These are phyloP conservation scores for Aphidoletes aphidimyza DNA, from an alignment of 2,888 invertebrate genomes.

Conservation along the genomic window DNA sequence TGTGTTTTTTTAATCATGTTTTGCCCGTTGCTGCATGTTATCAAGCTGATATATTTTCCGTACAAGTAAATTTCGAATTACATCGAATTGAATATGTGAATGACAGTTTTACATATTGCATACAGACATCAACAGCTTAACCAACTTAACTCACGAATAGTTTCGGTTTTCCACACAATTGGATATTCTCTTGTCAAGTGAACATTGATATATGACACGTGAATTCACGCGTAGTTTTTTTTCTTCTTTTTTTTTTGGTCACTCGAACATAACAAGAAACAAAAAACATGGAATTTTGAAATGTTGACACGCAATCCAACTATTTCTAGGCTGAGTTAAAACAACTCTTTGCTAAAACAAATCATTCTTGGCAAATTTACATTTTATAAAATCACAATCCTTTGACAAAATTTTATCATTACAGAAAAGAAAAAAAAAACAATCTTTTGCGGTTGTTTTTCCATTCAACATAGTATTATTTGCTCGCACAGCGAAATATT, in stretches of 20 bases:
- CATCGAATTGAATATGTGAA: not conserved
- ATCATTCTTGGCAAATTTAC: not conserved
- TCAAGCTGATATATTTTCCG: not conserved
- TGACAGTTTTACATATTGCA: not conserved
- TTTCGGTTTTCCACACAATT: not conserved
- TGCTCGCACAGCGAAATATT: not conserved
- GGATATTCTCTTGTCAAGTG: not conserved
- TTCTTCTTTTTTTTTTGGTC: not conserved
- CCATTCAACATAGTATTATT: not conserved
- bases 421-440: no score
- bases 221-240: not conserved
- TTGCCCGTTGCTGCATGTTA: constrained; percentile 31
- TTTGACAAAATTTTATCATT: not conserved
- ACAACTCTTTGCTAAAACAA: not conserved
- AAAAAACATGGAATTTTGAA: not conserved
- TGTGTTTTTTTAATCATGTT: not conserved
- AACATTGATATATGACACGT: constrained; percentile 15
- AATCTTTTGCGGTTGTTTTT: not conserved
- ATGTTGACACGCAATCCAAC: not conserved
- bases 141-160: no score
- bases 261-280: no score
- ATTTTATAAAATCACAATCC: not conserved
- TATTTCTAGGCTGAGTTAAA: not conserved
- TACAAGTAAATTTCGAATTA: constrained; percentile 8
- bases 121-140: not conserved